Conservation (phyloP, 2,113 vertebrate species). For the Myrmecobius fasciatus region DNA sequence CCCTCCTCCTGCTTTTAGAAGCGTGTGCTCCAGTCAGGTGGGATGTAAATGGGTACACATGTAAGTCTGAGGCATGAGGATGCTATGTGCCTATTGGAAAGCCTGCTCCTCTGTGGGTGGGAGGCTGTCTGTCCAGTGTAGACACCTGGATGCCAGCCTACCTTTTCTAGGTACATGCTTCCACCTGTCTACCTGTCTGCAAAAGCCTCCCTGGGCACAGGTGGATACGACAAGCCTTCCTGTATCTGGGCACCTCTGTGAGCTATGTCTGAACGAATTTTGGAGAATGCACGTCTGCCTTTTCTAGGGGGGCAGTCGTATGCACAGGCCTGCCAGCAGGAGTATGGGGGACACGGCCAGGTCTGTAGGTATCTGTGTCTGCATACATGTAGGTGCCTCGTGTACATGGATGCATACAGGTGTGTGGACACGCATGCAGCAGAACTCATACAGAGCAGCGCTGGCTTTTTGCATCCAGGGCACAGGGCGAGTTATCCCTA, state of each 20-base stretch:
- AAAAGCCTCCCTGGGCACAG: neutral
- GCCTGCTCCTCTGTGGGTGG: constrained; percentile 47
- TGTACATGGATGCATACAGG: neutral
- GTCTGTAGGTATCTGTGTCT: too few species aligned
- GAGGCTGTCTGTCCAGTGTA: neutral
- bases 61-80: constrained; percentile 24
- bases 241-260: neutral
- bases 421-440: constrained; percentile 50
- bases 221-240: neutral
- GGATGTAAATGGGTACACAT: neutral
- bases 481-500: constrained; percentile 78
- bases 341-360: too few species aligned
- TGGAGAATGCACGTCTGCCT: too few species aligned
- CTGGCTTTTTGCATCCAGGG: constrained; percentile 69
- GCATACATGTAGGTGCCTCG: neutral
- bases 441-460: constrained; percentile 80
- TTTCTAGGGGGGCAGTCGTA: too few species aligned
- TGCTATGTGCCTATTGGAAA: constrained; percentile 52
- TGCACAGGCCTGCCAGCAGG: too few species aligned
- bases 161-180: too few species aligned
- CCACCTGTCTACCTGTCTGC: neutral
- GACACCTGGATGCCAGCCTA: neutral
- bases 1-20: neutral
- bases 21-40: neutral
- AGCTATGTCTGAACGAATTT: neutral